Evolutionary conservation across 2,797 vertebrate species (phyloP), one percentile per base, ranked within the genome.

Genomic region (Falco cherrug): DNA sequence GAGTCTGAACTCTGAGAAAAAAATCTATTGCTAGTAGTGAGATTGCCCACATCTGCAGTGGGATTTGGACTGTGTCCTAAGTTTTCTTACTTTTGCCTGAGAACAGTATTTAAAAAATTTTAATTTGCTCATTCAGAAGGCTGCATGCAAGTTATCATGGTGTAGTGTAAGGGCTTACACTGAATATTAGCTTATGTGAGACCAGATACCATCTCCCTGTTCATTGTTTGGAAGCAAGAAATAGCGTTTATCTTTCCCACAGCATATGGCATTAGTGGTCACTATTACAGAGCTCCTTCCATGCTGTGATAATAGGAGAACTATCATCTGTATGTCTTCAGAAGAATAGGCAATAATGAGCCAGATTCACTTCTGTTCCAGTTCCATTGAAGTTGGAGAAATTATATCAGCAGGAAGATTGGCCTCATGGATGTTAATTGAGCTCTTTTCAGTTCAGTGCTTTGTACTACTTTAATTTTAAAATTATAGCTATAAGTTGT

Each of bases 301-400:
- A 48, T 84, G 89, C 96, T 93, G 89, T 80, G 90, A 90, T 90
- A 93, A 89, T 75, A 77, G 75, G 79, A 3, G 61, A 92, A 89
- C 75, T 80, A 90, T 96, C 90, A 53, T 83, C 93, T 81, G 29
- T 78, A 8, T 63, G 47, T 73, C 84, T 91, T 93, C 81, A 87
- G 90, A 93, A 97, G 84, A 94, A 97, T 90, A 78, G 86, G 57
- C 93, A 94, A 95, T 94, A 95, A 96, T 71, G 92, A 96, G 78
- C 71, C 81, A 89, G 78, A 89, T 87, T 85, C 24, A 14, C 90
- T 92, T 94, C 73, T 94, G 71, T 90, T 94, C 68, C 1, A 2
- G 37, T 90, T 90, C 86, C 68, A 89, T 43, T 95, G 90, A 95
- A 84, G 71, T 6, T 80, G 78, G 70, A 79, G 84, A 88, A 94